Base-by-base conservation (phyloP, 2,797 vertebrate genomes). In the Anabas testudineus region DNA sequence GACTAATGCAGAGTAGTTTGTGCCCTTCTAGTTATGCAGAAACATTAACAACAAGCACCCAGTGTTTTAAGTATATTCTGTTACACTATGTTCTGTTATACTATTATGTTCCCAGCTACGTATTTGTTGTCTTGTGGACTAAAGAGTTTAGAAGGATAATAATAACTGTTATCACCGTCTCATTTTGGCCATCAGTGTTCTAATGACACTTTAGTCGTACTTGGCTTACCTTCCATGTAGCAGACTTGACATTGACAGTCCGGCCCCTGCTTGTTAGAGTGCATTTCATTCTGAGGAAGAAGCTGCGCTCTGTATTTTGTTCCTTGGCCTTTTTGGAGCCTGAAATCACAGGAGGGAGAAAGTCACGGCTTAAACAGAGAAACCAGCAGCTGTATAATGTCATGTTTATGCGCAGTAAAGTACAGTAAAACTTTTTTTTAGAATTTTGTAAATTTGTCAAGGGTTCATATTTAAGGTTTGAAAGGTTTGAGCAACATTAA, bases 221-320 rank as follows among this genome's bases (percentile, higher is more conserved):
- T 0, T 0, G 0, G 2, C 79, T 18, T 89, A 97, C 98, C 96
- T 99, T 99, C 98, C 98, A 99, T 0, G 98, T 96, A 67, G 98
- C 98, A 59, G 98, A 99, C 86, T 98, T 99, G 78, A 99, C 96
- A 56, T 99, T 99, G 92, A 99, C 97, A 8, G 97, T 99, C 87
- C 97, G 96, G 55, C 98, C 98, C 55, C 97, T 93, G 89, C 95
- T 99, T 32, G 98, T 99, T 64, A 99, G 93, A 0, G 98, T 99
- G 83, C 98, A 99, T 80, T 99, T 99, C 98, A 99, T 98, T 83
- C 98, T 92, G 73, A 99, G 94, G 84, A 99, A 97, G 91, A 98
- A 97, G 90, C 93, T 97, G 78, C 97, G 92, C 66, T 96, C 96
- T 37, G 96, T 95, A 80, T 94, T 97, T 76, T 93, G 91, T 58